A percentile compares a stretch with the other conserved stretches of the same genome.
These are phyloP conservation scores for Lutjanus erythropterus DNA, from an alignment of 2,113 vertebrate species.

Conservation along the genomic window DNA sequence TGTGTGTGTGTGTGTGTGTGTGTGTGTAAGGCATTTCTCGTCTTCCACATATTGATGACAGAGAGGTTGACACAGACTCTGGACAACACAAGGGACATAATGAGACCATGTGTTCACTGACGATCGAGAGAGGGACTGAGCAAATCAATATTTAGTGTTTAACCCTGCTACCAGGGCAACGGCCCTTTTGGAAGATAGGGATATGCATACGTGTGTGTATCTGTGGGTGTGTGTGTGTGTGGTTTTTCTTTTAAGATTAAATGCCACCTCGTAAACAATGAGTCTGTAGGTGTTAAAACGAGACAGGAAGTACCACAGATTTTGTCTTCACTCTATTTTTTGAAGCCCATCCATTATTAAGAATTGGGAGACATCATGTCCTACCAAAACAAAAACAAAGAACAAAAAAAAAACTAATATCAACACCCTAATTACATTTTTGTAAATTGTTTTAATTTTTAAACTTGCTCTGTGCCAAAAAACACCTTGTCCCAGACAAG, in stretches of 20 bases:
- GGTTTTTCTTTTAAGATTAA: no score
- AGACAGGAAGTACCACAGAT: not conserved
- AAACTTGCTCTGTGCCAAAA: no score
- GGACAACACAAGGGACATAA: conserved; percentile 6
- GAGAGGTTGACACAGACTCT: conserved; percentile 4
- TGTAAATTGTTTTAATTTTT: no score
- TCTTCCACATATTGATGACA: not conserved
- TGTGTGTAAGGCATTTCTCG: not conserved
- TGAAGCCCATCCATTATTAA: no score
- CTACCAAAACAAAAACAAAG: no score
- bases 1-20: no score
- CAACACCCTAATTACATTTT: no score
- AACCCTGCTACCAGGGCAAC: conserved; percentile 6
- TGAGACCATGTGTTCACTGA: conserved; percentile 2
- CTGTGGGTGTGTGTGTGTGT: no score
- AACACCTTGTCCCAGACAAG: no score
- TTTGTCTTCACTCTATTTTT: not conserved
- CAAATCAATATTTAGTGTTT: conserved; percentile 31
- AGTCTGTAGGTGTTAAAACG: not conserved
- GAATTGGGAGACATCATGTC: no score
- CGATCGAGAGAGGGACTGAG: not conserved
- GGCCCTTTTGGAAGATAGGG: not conserved
- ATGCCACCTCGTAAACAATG: not conserved
- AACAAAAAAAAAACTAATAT: no score
- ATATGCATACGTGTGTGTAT: not conserved